Conservation (phyloP, 1,140 invertebrate genomes). For the Pseudoatta argentina region DNA sequence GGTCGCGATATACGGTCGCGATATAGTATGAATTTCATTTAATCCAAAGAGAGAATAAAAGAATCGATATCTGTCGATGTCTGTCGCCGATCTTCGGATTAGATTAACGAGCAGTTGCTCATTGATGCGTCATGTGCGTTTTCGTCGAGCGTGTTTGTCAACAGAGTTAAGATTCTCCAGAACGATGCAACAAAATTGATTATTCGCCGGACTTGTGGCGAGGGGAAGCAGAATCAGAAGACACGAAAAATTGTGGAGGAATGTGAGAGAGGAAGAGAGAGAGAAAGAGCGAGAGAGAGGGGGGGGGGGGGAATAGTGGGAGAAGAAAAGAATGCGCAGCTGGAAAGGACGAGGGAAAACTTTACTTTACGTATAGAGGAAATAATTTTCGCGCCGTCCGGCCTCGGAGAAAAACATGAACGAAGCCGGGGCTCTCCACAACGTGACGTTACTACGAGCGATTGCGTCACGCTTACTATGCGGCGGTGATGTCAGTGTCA, state of each 20-base stretch:
- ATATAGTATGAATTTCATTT: not conserved
- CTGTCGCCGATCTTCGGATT: not conserved
- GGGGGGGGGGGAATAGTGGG: too few species aligned
- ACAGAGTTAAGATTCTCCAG: not conserved
- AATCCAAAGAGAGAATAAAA: not conserved
- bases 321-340: not conserved
- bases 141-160: conserved; percentile 21
- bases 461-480: conserved; percentile 82
- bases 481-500: conserved; percentile 80
- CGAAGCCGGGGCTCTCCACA: conserved; percentile 7
- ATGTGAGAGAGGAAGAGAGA: too few species aligned
- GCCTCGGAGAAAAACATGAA: conserved; percentile 11
- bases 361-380: not conserved
- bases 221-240: not conserved
- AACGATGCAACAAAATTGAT: not conserved
- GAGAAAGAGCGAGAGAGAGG: not conserved
- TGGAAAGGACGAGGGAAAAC: too few species aligned
- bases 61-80: too few species aligned
- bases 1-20: too few species aligned
- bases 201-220: not conserved
- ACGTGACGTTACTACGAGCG: conserved; percentile 75
- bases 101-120: not conserved
- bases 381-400: conserved; percentile 17
- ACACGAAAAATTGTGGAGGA: not conserved
- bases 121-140: not conserved